A percentile compares a stretch with the other conserved stretches of the same genome.
phyloP scores from a whole-genome alignment of 2,888 invertebrate genomes.

The Mamestra brassicae region DNA sequence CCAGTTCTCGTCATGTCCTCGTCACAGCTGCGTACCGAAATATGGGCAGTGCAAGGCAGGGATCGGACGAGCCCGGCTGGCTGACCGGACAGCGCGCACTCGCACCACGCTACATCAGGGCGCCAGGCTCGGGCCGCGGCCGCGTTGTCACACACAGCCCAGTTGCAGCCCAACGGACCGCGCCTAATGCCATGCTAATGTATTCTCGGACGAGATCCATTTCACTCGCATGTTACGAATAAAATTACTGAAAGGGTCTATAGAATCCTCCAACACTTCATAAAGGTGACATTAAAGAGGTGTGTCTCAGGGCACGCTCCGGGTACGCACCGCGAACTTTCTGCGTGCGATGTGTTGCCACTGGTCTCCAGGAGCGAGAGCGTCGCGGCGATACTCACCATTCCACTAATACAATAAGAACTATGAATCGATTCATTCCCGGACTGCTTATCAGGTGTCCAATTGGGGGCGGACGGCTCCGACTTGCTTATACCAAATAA shows the following conservation, averaged over 20 bases:
- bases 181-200: slow-evolving; percentile 48
- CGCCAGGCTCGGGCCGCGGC: background rate
- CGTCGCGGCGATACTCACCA: background rate
- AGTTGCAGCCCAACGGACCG: background rate
- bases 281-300: slow-evolving; percentile 12
- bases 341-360: background rate
- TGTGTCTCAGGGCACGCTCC: background rate
- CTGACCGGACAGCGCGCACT: too few species aligned
- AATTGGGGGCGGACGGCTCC: background rate
- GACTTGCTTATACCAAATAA: background rate
- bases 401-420: background rate
- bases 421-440: background rate
- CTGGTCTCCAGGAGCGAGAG: background rate
- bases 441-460: too few species aligned
- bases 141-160: background rate
- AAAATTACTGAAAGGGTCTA: slow-evolving; percentile 25
- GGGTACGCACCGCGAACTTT: background rate
- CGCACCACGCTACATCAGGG: too few species aligned
- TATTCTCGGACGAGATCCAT: slow-evolving; percentile 44
- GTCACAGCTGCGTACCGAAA: too few species aligned
- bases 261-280: slow-evolving; percentile 12
- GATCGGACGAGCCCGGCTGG: too few species aligned
- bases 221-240: slow-evolving; percentile 38
- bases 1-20: too few species aligned
- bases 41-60: too few species aligned